A percentile compares a stretch with the other conserved stretches of the same genome.
These are phyloP conservation scores for Callorhinus ursinus DNA, from an alignment of 2,113 vertebrate genomes.

Conservation along the genomic window DNA sequence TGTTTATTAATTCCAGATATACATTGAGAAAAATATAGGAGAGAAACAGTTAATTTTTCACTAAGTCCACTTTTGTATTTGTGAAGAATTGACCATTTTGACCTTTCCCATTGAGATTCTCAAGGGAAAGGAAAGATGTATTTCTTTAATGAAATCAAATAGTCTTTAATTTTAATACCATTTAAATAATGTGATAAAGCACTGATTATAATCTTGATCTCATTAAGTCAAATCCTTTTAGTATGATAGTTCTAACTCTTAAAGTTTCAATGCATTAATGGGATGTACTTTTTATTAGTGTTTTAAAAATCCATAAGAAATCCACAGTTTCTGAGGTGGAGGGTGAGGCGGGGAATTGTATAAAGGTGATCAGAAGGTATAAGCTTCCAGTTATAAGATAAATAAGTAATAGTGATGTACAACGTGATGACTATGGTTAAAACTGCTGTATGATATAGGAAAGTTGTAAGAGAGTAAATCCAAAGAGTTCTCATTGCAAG, in stretches of 20 bases:
- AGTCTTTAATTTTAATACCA: conserved; percentile 1
- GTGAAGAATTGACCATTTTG: not conserved
- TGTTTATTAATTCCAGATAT: conserved; percentile 9
- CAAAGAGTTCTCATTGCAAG: not conserved
- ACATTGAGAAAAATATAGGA: not conserved
- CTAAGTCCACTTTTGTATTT: not conserved
- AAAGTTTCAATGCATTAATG: not conserved
- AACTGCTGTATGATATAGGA: not conserved
- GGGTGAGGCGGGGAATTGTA: not conserved
- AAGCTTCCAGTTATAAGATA: not conserved
- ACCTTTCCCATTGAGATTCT: not conserved
- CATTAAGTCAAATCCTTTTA: not conserved
- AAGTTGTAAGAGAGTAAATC: not conserved
- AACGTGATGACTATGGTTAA: not conserved
- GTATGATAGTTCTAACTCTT: not conserved
- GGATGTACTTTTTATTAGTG: not conserved
- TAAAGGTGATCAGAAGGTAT: not conserved
- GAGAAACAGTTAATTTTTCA: not conserved
- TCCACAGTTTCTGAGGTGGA: not conserved
- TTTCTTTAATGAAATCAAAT: conserved; percentile 19
- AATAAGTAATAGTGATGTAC: not conserved
- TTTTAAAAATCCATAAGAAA: not conserved
- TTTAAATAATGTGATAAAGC: not conserved
- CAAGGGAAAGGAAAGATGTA: not conserved
- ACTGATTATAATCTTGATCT: not conserved